Base-by-base conservation (phyloP, 1,140 invertebrate genomes). In the Rhyacophila brunnea region DNA sequence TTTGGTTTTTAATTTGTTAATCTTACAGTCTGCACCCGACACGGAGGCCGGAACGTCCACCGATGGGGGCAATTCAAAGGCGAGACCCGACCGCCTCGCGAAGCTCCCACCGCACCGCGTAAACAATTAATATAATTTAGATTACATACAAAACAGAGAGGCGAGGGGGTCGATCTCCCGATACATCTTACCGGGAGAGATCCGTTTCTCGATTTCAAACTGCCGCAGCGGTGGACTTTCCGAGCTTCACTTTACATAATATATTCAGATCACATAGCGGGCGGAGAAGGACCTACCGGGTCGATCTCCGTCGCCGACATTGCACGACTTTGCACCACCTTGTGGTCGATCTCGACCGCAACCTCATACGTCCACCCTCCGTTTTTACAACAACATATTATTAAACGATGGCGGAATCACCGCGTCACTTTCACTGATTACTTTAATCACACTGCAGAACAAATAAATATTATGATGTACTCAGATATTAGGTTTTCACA, bases 251-350 rank as follows among this genome's bases (percentile, higher is more conserved):
- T 40, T 40, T 47, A 40, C 36, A 57, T 57, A 34, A 56, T 53
- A 58, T 58, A 62, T 62, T 61, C 60, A 62, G 60, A 62, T 62
- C 60, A 58, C 53, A 62, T n/a, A 47, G 51, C 45, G 50, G 40
- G 7, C 18, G 35, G 43, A 14, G n/a, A 53, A 18, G 18, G 48
- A 52, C 9, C 28, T n/a, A n/a, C n/a, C n/a, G n/a, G n/a, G n/a
- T n/a, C n/a, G n/a, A n/a, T 10, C 49, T 42, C n/a, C 49, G 20
- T 9, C 19, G 6, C 49, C 44, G 51, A 36, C 53, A 48, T 55
- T 55, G 52, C 52, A 40, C 54, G 18, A 54, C 50, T 14, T 13
- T 9, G 4, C 23, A 9, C 23, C 23, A 9, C 9, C 23, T 28
- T 28, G 4, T 3, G 23, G 23, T 28, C 23, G 23, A 3, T 28